A percentile compares a stretch with the other conserved stretches of the same genome.
These are phyloP conservation scores for Gephyroberyx darwinii DNA, from an alignment of 2,797 vertebrate genomes.

Conservation along the genomic window DNA sequence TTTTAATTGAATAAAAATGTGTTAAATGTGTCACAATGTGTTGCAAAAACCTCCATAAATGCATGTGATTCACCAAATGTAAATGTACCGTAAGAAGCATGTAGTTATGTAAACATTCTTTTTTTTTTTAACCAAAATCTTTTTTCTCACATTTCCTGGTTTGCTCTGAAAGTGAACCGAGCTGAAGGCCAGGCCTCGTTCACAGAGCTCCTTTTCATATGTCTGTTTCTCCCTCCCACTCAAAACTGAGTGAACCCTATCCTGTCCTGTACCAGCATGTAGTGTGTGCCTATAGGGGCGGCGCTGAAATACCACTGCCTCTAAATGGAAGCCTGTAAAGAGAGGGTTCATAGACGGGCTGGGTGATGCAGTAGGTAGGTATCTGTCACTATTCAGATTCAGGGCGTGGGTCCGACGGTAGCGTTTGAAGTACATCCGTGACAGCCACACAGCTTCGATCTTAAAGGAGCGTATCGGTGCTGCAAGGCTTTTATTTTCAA, in stretches of 20 bases:
- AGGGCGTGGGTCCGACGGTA: constrained; percentile 44
- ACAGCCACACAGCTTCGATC: constrained; percentile 18
- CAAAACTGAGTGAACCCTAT: constrained; percentile 23
- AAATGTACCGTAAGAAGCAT: no score
- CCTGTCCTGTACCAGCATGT: constrained; percentile 39
- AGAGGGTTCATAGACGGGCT: constrained; percentile 33
- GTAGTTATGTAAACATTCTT: no score
- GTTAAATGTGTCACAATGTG: no score
- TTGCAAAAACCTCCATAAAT: no score
- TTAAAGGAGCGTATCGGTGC: background rate
- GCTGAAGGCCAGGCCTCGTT: constrained; percentile 40
- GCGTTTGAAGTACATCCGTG: constrained; percentile 45
- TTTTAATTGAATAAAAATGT: no score
- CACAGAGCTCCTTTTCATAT: constrained; percentile 72
- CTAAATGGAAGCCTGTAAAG: constrained; percentile 40
- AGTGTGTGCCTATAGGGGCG: constrained; percentile 41
- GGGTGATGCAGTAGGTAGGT: constrained; percentile 49
- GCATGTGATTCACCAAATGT: no score
- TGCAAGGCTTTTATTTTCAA: background rate
- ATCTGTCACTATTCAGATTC: constrained; percentile 53
- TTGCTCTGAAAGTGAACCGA: constrained; percentile 43
- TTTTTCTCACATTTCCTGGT: constrained; percentile 54
- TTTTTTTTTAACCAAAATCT: constrained; percentile 28
- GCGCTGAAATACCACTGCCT: constrained; percentile 37
- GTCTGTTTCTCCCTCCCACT: constrained; percentile 42